Percentiles rank a stretch among this genome's conserved stretches.
phyloP scores from a whole-genome alignment of 2,113 vertebrate genomes.

The Hiodon tergisus region DNA sequence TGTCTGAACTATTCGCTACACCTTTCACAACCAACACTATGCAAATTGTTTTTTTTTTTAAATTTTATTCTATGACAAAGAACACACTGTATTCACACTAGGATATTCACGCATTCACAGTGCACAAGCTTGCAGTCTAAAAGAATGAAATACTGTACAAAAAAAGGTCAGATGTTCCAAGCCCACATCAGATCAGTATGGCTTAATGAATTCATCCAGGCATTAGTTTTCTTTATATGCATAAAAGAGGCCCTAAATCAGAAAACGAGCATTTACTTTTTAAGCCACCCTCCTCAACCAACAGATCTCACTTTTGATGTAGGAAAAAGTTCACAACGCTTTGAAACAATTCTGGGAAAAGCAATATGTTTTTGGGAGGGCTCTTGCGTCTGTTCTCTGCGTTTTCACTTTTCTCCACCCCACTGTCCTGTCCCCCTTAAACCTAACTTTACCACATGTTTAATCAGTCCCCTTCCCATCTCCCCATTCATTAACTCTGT shows the following conservation, averaged over 20 bases:
- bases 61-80: conserved; percentile 83
- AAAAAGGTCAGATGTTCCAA: conserved; percentile 29
- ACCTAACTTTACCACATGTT: too few species aligned
- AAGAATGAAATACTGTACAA: conserved; percentile 55
- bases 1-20: conserved; percentile 76
- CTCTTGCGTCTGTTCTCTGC: too few species aligned
- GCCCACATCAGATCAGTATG: conserved; percentile 39
- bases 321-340: not conserved
- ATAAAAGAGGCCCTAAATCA: conserved; percentile 23
- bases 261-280: conserved; percentile 6
- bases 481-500: not conserved
- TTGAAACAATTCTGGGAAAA: not conserved
- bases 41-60: conserved; percentile 62
- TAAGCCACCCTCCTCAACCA: not conserved
- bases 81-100: conserved; percentile 85
- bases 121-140: conserved; percentile 92
- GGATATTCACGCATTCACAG: conserved; percentile 89
- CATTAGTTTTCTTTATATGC: conserved; percentile 24
- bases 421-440: too few species aligned
- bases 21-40: conserved; percentile 85
- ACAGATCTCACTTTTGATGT: conserved; percentile 16
- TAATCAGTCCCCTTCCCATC: not conserved
- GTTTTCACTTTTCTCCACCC: too few species aligned
- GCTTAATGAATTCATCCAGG: conserved; percentile 39
- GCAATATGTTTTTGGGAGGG: too few species aligned